These are phyloP conservation scores for Natator depressus DNA, from an alignment of 2,113 vertebrate genomes.

Conservation along the genomic window DNA sequence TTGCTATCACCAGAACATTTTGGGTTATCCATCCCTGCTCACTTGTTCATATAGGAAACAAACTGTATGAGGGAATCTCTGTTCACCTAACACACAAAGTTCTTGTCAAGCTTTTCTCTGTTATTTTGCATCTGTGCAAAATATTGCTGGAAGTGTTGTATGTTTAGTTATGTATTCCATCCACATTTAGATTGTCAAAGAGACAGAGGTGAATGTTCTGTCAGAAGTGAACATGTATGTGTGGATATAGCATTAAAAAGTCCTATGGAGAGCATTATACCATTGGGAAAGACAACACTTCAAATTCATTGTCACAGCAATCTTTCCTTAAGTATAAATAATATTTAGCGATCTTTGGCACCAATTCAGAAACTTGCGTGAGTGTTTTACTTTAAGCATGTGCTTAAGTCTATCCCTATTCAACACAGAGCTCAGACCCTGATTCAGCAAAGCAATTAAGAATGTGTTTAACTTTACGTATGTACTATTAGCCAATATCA, in stretches of 20 bases:
- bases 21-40: no score
- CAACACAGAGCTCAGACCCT: not conserved
- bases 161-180: conserved; percentile 36
- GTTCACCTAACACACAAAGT: not conserved
- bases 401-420: not conserved
- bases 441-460: not conserved
- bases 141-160: not conserved
- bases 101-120: not conserved
- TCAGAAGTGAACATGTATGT: conserved; percentile 50
- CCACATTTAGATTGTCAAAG: conserved; percentile 29
- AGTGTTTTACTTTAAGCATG: not conserved
- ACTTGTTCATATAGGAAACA: no score
- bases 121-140: not conserved
- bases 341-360: not conserved
- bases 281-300: conserved; percentile 44
- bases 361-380: not conserved
- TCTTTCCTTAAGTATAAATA: not conserved
- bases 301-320: conserved; percentile 15
- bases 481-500: not conserved
- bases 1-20: no score
- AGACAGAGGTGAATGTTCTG: conserved; percentile 52
- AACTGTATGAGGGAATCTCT: not conserved
- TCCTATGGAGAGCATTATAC: conserved; percentile 28
- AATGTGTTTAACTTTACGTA: not conserved
- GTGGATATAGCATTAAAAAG: conserved; percentile 53